Evolutionary conservation across 1,140 invertebrate species (phyloP), one percentile per base, ranked within the genome.

Genomic region (Andrena cerasifolii): DNA sequence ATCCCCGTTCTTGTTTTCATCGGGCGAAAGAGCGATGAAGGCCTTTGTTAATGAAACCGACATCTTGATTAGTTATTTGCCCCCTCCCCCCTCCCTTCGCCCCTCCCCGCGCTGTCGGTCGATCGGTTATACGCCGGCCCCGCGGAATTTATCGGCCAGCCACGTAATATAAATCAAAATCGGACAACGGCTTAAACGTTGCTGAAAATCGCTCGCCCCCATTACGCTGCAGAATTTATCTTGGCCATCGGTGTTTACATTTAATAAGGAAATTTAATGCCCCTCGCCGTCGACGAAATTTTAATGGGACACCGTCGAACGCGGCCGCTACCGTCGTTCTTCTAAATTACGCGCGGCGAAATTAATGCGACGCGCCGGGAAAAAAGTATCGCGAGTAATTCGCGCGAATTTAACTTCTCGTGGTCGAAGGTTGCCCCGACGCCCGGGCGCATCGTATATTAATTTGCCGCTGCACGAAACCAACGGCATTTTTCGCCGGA

Each of bases 51-150:
- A 84, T 84, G 82, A 83, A 83, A 83, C 81, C 61, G 77, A 84
- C 82, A 79, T 82, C 82, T 78, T 76, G 81, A 84, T 84, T 84
- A 84, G 78, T 84, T 81, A 84, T 84, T 83, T 84, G 65, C 28
- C 49, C 49, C 68, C 28, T 65, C 80, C n/a, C n/a, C n/a, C n/a
- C n/a, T n/a, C n/a, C n/a, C n/a, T n/a, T n/a, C n/a, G n/a, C n/a
- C n/a, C n/a, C n/a, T n/a, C n/a, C n/a, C n/a, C n/a, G n/a, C n/a
- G n/a, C n/a, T n/a, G n/a, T n/a, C n/a, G n/a, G 67, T 75, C 62
- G 76, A 79, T 79, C 65, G 40, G n/a, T n/a, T n/a, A 26, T 70
- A 75, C 68, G 82, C 43, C 65, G 61, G 47, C 45, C 43, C 58
- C 49, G 40, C n/a, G 51, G 53, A 65, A 84, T 84, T 84, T 84